These are phyloP conservation scores for Momotus momota DNA, from an alignment of 2,797 vertebrate genomes.

Conservation along the genomic window DNA sequence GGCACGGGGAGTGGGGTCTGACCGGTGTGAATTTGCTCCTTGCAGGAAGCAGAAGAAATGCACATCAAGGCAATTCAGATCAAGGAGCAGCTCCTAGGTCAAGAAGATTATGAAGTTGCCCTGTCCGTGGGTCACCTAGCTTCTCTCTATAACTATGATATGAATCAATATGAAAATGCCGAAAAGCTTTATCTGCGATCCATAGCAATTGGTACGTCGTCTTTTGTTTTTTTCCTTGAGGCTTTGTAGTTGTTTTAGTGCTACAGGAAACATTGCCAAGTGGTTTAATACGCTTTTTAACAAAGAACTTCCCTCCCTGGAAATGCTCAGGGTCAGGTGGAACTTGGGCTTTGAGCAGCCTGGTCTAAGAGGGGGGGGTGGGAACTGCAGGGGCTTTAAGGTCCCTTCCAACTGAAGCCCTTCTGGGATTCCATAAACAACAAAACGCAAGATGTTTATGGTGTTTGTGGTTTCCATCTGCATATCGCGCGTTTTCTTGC, in stretches of 20 bases:
- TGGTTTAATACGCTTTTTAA: fast-evolving
- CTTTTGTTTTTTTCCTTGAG: no score
- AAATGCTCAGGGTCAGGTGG: neutral
- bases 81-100: conserved; percentile 98
- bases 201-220: conserved; percentile 91
- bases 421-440: neutral
- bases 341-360: neutral
- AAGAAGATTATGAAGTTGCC: conserved; percentile 99
- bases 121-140: conserved; percentile 97
- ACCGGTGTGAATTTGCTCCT: neutral
- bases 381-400: neutral
- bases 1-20: neutral
- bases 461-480: neutral
- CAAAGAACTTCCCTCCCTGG: neutral
- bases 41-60: conserved; percentile 98
- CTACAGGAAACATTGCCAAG: neutral
- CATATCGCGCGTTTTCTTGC: neutral
- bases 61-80: conserved; percentile 99
- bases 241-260: neutral
- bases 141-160: conserved; percentile 99
- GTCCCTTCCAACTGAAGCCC: neutral
- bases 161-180: conserved; percentile 98
- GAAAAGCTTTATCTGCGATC: conserved; percentile 98
- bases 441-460: neutral
- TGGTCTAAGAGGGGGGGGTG: neutral